phyloP scores from a whole-genome alignment of 2,797 vertebrate genomes.

The Novumbra hubbsi region DNA sequence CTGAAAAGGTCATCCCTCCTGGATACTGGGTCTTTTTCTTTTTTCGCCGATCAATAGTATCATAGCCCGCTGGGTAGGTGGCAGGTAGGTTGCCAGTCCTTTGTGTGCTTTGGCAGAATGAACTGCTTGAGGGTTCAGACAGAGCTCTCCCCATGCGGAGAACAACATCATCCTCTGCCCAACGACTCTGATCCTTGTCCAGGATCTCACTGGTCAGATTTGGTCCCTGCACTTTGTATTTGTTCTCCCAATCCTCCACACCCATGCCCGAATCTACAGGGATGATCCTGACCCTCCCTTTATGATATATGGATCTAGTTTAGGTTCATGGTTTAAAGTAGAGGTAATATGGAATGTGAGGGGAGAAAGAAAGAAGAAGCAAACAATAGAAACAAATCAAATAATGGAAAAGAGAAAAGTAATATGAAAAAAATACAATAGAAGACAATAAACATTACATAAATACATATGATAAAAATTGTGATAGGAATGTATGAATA shows the following conservation, averaged over 20 bases:
- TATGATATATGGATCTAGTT: conserved; percentile 75
- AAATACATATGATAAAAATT: neutral
- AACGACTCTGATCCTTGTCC: conserved; percentile 69
- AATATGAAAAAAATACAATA: conserved; percentile 31
- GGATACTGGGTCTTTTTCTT: conserved; percentile 76
- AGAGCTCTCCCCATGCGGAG: conserved; percentile 54
- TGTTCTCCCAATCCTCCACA: conserved; percentile 81
- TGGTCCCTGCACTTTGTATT: conserved; percentile 77
- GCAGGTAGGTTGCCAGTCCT: conserved; percentile 56
- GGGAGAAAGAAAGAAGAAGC: conserved; percentile 50
- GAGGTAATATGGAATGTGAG: conserved; percentile 41
- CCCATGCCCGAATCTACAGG: conserved; percentile 83
- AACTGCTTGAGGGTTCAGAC: conserved; percentile 38
- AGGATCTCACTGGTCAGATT: conserved; percentile 79
- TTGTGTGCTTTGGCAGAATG: conserved; percentile 51
- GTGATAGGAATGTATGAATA: neutral
- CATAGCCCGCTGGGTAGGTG: conserved; percentile 83
- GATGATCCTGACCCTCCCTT: conserved; percentile 85
- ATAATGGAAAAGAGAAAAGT: conserved; percentile 46
- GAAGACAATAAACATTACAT: conserved; percentile 17
- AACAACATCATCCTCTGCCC: conserved; percentile 42
- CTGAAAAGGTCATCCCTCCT: conserved; percentile 39
- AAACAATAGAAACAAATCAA: conserved; percentile 53
- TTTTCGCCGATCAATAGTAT: conserved; percentile 84
- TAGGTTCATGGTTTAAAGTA: conserved; percentile 26